These are phyloP conservation scores for Cetonia aurata DNA, from an alignment of 2,888 invertebrate species.

Conservation along the genomic window DNA sequence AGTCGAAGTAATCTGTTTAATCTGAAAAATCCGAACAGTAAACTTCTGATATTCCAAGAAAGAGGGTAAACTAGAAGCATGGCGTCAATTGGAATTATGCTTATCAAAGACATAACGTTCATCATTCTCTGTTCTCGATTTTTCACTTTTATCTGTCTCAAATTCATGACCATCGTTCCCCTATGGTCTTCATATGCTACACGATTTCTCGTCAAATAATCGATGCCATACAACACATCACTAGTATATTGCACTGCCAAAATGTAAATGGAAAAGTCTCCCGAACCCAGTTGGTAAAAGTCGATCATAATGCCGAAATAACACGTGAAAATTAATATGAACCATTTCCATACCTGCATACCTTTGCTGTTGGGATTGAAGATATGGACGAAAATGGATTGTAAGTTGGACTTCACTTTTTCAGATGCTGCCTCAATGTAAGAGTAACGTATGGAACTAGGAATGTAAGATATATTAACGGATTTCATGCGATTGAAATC, in stretches of 20 bases:
- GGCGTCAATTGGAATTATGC: conserved; percentile 46
- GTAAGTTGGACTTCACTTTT: neutral
- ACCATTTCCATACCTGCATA: conserved; percentile 39
- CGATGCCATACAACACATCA: conserved; percentile 44
- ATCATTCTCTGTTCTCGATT: conserved; percentile 8
- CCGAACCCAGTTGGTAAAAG: conserved; percentile 46
- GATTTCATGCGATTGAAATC: conserved; percentile 27
- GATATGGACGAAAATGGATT: neutral
- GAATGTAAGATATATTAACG: conserved; percentile 36
- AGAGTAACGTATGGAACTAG: neutral
- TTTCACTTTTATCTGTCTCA: conserved; percentile 33
- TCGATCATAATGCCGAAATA: conserved; percentile 44
- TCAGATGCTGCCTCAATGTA: neutral
- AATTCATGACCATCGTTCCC: conserved; percentile 42
- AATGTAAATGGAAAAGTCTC: conserved; percentile 20
- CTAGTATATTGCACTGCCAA: conserved; percentile 43
- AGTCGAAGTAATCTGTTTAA: conserved; percentile 44
- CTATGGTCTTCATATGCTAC: conserved; percentile 44
- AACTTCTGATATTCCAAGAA: neutral
- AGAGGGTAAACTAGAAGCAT: conserved; percentile 41
- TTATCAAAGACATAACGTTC: conserved; percentile 38
- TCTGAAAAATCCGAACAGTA: conserved; percentile 36
- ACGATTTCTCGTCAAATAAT: conserved; percentile 42
- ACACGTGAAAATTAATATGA: conserved; percentile 43
- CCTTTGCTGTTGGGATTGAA: conserved; percentile 33